Percentiles rank a stretch among this genome's conserved stretches.
These are phyloP conservation scores for Meghimatium bilineatum DNA, from an alignment of 2,888 invertebrate genomes.

Conservation along the genomic window DNA sequence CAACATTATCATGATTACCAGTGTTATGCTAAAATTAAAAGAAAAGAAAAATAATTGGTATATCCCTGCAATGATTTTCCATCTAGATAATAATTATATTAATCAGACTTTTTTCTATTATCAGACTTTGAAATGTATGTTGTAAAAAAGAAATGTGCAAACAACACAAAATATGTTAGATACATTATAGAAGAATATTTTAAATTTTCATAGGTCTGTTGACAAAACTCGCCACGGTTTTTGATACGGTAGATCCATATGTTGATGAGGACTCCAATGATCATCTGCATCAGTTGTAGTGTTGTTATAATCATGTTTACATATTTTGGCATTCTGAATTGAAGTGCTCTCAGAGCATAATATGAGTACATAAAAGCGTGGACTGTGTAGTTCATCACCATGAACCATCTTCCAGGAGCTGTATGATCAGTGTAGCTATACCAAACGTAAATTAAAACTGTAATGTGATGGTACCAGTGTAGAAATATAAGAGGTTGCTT, in stretches of 20 bases:
- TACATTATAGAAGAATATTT: constrained; percentile 76
- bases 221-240: constrained; percentile 73
- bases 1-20: neutral
- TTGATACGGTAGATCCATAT: constrained; percentile 83
- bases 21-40: neutral
- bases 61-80: constrained; percentile 7
- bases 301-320: constrained; percentile 94
- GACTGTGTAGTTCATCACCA: constrained; percentile 79
- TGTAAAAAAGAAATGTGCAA: constrained; percentile 76
- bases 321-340: constrained; percentile 80
- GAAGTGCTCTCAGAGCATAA: constrained; percentile 78
- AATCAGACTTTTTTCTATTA: constrained; percentile 27
- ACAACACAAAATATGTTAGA: constrained; percentile 76
- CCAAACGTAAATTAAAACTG: constrained; percentile 79
- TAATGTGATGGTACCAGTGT: constrained; percentile 80
- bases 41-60: neutral
- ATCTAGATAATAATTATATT: constrained; percentile 20
- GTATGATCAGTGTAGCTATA: constrained; percentile 75
- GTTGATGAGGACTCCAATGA: constrained; percentile 92
- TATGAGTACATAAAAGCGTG: constrained; percentile 80
- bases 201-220: constrained; percentile 78
- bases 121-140: constrained; percentile 67
- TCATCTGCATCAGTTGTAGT: constrained; percentile 94
- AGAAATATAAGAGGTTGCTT: constrained; percentile 79
- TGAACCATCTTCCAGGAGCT: constrained; percentile 76